phyloP scores from a whole-genome alignment of 92 coral and sea anemone genomes.

The Siderastrea radians region DNA sequence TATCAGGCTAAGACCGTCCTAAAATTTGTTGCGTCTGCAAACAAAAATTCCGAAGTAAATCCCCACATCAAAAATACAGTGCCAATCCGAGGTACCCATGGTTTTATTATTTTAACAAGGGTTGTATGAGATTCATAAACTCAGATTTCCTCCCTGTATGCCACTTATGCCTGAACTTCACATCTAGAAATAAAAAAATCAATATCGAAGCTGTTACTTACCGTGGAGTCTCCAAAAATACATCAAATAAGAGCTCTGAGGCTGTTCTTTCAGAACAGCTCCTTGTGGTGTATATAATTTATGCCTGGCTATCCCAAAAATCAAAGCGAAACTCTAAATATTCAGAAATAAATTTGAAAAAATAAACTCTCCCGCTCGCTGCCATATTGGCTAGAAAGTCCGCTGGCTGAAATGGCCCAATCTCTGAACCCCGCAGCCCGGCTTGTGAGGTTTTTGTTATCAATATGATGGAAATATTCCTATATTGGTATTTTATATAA shows the following conservation, averaged over 20 bases:
- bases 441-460: neutral
- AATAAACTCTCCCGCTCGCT: constrained; percentile 7
- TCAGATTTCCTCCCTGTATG: constrained; percentile 21
- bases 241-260: neutral
- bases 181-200: constrained; percentile 11
- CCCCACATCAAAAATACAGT: neutral
- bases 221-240: constrained; percentile 5
- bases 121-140: constrained; percentile 2
- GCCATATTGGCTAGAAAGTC: constrained; percentile 41
- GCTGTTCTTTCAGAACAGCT: constrained; percentile 25
- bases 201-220: constrained; percentile 31
- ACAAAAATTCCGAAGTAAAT: constrained; percentile 4
- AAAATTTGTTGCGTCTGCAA: constrained; percentile 7
- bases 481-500: too few species aligned
- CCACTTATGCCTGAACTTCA: constrained; percentile 11
- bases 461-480: too few species aligned
- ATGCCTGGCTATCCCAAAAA: constrained; percentile 24
- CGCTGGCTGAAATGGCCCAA: constrained; percentile 36
- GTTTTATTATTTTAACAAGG: constrained; percentile 30
- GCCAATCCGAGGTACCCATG: constrained; percentile 36
- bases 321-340: constrained; percentile 11
- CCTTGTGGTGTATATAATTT: neutral
- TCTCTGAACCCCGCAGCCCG: constrained; percentile 37
- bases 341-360: constrained; percentile 21
- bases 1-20: too few species aligned